Evolutionary conservation across 2,797 vertebrate genomes (phyloP).

Genomic region (Poecile montanus): DNA sequence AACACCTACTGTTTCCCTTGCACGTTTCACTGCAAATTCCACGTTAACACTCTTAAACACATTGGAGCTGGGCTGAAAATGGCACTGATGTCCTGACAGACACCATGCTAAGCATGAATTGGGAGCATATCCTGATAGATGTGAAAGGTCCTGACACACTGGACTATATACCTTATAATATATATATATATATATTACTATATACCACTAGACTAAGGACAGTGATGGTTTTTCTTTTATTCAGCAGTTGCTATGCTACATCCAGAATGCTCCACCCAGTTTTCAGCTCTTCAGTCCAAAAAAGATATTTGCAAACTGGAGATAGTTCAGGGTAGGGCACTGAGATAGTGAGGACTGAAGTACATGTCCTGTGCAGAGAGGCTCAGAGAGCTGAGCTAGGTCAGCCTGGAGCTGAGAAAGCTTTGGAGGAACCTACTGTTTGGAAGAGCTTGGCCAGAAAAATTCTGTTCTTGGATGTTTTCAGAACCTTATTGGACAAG

Average conservation of each 20-base stretch:
- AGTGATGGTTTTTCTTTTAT: background rate
- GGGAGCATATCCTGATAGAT: background rate
- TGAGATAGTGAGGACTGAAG: background rate
- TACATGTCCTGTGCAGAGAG: background rate
- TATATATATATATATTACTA: too few relatives aligned
- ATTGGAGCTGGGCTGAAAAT: background rate
- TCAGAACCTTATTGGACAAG: background rate
- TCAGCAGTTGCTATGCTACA: background rate
- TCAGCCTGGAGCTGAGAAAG: background rate
- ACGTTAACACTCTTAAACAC: background rate
- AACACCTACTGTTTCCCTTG: background rate
- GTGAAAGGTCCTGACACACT: background rate
- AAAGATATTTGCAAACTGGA: background rate
- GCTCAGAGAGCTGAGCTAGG: accelerated
- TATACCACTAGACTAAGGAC: background rate
- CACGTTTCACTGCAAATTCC: background rate
- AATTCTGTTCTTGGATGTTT: background rate
- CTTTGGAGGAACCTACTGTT: background rate
- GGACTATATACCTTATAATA: too few relatives aligned
- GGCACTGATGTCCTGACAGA: accelerated
- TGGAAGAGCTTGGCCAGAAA: background rate
- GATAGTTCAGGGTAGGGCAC: background rate
- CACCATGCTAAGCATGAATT: background rate
- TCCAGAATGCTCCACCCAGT: background rate
- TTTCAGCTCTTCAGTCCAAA: background rate